Evolutionary conservation across 2,797 vertebrate species (phyloP).

Genomic region (Odontamblyopus lacepedii): DNA sequence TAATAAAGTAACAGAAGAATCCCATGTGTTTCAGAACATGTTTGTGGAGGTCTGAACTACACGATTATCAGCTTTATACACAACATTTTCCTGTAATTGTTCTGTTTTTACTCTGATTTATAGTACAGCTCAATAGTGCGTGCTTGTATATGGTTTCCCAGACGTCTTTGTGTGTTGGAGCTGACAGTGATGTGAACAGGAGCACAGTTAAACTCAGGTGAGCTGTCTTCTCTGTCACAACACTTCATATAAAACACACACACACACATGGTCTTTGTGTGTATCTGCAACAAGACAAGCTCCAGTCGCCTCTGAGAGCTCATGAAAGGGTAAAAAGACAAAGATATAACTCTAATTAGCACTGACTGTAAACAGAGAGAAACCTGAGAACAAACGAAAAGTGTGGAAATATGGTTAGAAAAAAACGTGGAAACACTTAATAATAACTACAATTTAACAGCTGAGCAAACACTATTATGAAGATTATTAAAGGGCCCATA

Average conservation of each 20-base stretch:
- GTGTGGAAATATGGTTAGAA: too few relatives aligned
- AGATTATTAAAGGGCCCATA: too few relatives aligned
- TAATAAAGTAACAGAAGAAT: too few relatives aligned
- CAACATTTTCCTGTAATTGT: too few relatives aligned
- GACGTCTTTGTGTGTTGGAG: background rate
- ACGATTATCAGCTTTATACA: too few relatives aligned
- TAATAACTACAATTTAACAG: too few relatives aligned
- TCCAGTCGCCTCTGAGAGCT: background rate
- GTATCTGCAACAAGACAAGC: background rate
- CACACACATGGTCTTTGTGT: background rate
- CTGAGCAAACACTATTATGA: too few relatives aligned
- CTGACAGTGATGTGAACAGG: slow-evolving; percentile 24
- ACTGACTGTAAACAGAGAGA: background rate
- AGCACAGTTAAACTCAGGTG: slow-evolving; percentile 8
- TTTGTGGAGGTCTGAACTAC: too few relatives aligned
- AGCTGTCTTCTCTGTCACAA: slow-evolving; percentile 8
- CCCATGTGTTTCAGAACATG: too few relatives aligned
- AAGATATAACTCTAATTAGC: background rate
- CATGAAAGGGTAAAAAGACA: background rate
- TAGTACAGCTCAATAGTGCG: too few relatives aligned
- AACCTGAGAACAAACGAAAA: background rate
- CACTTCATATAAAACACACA: background rate
- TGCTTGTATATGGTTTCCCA: background rate
- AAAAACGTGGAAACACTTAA: too few relatives aligned
- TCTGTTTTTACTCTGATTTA: too few relatives aligned